Percentiles rank a stretch among this genome's conserved stretches.
Evolutionary conservation across 2,888 invertebrate genomes (phyloP).

Genomic region (Xylocampa areola): DNA sequence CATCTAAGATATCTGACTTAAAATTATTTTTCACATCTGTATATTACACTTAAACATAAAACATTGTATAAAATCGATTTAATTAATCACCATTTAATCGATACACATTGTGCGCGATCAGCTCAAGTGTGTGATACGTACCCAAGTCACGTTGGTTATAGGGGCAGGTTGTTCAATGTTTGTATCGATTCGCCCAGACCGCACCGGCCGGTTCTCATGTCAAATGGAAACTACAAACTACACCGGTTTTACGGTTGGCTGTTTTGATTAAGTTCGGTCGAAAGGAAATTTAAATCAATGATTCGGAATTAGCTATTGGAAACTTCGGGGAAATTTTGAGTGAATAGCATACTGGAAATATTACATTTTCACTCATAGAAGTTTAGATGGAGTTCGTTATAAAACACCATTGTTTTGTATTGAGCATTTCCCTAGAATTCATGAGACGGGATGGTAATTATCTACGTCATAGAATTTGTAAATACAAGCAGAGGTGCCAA

Average conservation of each 20-base stretch:
- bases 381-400: too few relatives aligned
- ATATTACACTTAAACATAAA: too few relatives aligned
- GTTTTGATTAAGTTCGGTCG: conserved; percentile 32
- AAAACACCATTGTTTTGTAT: too few relatives aligned
- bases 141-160: conserved; percentile 65
- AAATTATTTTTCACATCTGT: too few relatives aligned
- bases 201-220: conserved; percentile 39
- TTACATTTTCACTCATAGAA: conserved; percentile 2
- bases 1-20: too few relatives aligned
- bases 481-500: too few relatives aligned
- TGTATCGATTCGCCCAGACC: conserved; percentile 59
- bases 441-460: too few relatives aligned
- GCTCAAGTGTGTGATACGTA: conserved; percentile 53
- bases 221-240: conserved; percentile 49
- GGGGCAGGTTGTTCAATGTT: conserved; percentile 65
- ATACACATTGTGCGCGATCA: conserved; percentile 30
- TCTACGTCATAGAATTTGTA: too few relatives aligned
- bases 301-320: conserved; percentile 19
- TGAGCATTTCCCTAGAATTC: too few relatives aligned
- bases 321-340: conserved; percentile 8
- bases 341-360: not conserved
- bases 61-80: conserved; percentile 4
- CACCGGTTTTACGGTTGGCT: conserved; percentile 26
- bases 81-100: conserved; percentile 44
- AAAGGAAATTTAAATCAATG: conserved; percentile 29